Evolutionary conservation across 2,113 vertebrate genomes (phyloP).

Genomic region (Cynocephalus volans): DNA sequence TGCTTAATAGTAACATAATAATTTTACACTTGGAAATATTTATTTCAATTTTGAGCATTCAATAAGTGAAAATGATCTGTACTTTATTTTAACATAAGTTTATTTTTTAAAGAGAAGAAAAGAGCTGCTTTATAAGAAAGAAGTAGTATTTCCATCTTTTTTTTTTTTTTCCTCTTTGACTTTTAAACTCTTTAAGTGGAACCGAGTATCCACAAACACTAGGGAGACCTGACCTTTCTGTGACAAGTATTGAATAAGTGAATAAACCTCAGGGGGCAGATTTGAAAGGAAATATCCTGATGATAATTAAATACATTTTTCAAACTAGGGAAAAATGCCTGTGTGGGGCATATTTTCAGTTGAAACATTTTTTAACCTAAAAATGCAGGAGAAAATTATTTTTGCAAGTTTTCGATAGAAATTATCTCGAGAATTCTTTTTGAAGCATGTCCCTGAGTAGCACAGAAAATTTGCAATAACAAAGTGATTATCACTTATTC

Average conservation of each 20-base stretch:
- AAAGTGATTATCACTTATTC: constrained; percentile 69
- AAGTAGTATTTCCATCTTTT: constrained; percentile 1
- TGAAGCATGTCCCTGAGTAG: constrained; percentile 65
- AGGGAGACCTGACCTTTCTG: constrained; percentile 55
- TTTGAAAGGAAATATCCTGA: constrained; percentile 77
- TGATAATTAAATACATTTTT: constrained; percentile 75
- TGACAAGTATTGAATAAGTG: constrained; percentile 58
- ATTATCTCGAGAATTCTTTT: constrained; percentile 67
- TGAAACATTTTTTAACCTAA: constrained; percentile 62
- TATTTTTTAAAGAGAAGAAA: not conserved
- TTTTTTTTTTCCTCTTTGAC: constrained; percentile 65
- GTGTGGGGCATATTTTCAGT: constrained; percentile 51
- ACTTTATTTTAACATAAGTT: not conserved
- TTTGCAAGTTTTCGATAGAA: constrained; percentile 64
- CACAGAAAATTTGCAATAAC: constrained; percentile 58
- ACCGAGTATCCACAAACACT: constrained; percentile 42
- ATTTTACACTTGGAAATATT: not conserved
- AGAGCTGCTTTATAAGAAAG: not conserved
- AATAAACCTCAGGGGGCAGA: constrained; percentile 28
- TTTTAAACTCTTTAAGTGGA: constrained; percentile 67
- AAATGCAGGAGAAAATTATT: constrained; percentile 61
- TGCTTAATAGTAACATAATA: not conserved
- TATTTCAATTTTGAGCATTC: not conserved
- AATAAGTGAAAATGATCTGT: not conserved
- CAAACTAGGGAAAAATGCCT: constrained; percentile 35